Evolutionary conservation across 2,113 vertebrate genomes (phyloP).

Genomic region (Aegithalos caudatus): DNA sequence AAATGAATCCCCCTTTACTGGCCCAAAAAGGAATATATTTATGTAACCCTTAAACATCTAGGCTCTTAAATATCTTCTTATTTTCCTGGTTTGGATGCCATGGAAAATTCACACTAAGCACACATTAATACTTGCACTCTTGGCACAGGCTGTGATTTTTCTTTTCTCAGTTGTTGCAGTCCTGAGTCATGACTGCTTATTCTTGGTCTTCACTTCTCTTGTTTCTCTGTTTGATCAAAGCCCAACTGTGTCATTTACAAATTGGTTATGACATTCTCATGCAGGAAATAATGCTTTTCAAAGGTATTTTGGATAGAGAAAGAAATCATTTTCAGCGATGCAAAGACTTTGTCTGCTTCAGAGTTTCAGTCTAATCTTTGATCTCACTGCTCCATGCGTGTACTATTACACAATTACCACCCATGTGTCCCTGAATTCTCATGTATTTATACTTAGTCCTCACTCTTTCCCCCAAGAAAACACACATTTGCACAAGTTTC

Average conservation of each 20-base stretch:
- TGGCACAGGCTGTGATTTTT: not conserved
- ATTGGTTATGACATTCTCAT: not conserved
- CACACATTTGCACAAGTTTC: not conserved
- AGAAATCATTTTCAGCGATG: not conserved
- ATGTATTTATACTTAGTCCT: not conserved
- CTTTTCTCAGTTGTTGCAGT: not conserved
- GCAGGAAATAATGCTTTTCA: not conserved
- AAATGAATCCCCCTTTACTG: not conserved
- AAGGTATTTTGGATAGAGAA: not conserved
- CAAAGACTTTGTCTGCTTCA: not conserved
- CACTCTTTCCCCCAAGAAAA: not conserved
- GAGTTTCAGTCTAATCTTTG: not conserved
- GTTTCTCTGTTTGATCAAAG: constrained; percentile 20
- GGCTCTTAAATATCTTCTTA: not conserved
- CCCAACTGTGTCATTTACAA: not conserved
- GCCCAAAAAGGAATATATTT: not conserved
- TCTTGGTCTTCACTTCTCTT: not conserved
- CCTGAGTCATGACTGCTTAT: not conserved
- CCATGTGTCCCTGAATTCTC: not conserved
- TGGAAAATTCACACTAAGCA: not conserved
- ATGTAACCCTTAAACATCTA: not conserved
- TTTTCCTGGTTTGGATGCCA: not conserved
- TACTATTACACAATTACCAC: not conserved
- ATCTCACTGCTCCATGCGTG: not conserved
- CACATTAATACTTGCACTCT: not conserved